Evolutionary conservation across 1,140 invertebrate genomes (phyloP).

Genomic region (Eubasilissa regina): DNA sequence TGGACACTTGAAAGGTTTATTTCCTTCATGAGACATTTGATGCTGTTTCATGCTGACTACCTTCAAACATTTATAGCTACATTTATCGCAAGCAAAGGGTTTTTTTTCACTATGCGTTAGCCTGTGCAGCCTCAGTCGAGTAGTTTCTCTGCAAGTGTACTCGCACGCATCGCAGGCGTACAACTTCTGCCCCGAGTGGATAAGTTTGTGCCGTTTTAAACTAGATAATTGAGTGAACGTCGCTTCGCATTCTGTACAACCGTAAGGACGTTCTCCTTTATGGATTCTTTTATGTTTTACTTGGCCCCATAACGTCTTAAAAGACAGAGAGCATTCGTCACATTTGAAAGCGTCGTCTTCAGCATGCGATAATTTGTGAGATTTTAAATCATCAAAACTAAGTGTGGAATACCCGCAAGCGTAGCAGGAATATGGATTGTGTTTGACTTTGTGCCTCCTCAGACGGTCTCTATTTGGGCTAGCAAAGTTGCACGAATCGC

Average conservation of each 20-base stretch:
- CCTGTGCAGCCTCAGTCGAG: not conserved
- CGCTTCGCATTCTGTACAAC: constrained; percentile 16
- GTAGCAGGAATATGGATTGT: constrained; percentile 10
- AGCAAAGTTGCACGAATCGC: constrained; percentile 1
- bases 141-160: constrained; percentile 10
- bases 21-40: constrained; percentile 5
- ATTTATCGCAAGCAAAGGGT: constrained; percentile 24
- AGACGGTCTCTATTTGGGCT: constrained; percentile 1
- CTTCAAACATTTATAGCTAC: constrained; percentile 4
- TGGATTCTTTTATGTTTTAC: constrained; percentile 18
- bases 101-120: constrained; percentile 17
- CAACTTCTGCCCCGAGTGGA: not conserved
- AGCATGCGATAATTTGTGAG: not conserved
- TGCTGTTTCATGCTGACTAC: not conserved
- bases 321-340: not conserved
- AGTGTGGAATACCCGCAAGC: not conserved
- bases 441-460: constrained; percentile 3
- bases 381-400: constrained; percentile 7
- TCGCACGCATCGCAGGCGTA: constrained; percentile 6
- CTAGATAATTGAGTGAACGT: not conserved
- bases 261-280: constrained; percentile 10
- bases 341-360: not conserved
- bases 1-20: not conserved
- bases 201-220: constrained; percentile 25
- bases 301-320: constrained; percentile 3